Percentiles rank a stretch among this genome's conserved stretches.
These are phyloP conservation scores for Lasioglossum albipes DNA, from an alignment of 1,140 invertebrate species.

Conservation along the genomic window DNA sequence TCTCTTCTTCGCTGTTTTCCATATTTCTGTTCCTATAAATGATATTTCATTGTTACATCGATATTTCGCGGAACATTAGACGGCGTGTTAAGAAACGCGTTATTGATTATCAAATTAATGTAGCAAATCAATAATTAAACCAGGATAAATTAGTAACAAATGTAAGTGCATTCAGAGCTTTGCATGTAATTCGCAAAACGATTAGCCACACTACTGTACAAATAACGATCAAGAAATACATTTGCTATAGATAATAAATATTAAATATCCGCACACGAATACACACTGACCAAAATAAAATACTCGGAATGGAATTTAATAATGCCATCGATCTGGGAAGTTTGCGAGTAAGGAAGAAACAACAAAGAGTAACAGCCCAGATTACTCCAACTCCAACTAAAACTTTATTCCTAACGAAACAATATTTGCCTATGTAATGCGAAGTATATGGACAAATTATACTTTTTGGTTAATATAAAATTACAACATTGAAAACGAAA, in stretches of 20 bases:
- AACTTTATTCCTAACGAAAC: constrained; percentile 63
- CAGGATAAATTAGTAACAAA: constrained; percentile 1
- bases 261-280: neutral
- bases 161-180: neutral
- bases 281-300: constrained; percentile 61
- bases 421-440: constrained; percentile 16
- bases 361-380: constrained; percentile 62
- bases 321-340: constrained; percentile 38
- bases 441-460: neutral
- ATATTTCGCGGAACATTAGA: neutral
- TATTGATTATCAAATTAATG: neutral
- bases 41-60: constrained; percentile 8
- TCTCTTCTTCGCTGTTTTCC: constrained; percentile 68
- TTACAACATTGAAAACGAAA: neutral
- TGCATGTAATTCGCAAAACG: neutral
- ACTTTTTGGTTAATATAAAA: neutral
- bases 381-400: constrained; percentile 60
- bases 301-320: constrained; percentile 61
- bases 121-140: constrained; percentile 4
- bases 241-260: neutral
- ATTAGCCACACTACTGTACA: neutral
- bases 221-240: neutral
- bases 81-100: neutral
- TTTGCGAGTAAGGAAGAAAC: constrained; percentile 59
- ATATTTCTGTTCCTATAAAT: constrained; percentile 69